Conservation (phyloP, 2,797 vertebrate genomes). For the Gephyroberyx darwinii region DNA sequence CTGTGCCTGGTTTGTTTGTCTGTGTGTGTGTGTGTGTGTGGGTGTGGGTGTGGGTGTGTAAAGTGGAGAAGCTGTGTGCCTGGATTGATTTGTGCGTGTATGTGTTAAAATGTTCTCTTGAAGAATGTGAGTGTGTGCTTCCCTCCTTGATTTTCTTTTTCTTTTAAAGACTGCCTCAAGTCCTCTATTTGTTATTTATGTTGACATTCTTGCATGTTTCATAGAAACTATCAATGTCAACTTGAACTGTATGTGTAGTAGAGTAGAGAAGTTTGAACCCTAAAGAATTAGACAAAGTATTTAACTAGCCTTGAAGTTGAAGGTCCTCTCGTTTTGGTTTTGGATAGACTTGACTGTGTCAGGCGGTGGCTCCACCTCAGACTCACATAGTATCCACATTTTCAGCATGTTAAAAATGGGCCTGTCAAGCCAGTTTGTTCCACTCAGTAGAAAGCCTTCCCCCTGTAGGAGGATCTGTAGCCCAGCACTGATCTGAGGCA, state of each 20-base stretch:
- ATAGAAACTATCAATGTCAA: slow-evolving; percentile 52
- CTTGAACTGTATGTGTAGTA: slow-evolving; percentile 51
- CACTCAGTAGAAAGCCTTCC: slow-evolving; percentile 29
- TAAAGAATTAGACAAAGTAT: slow-evolving; percentile 54
- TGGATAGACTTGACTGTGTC: slow-evolving; percentile 23
- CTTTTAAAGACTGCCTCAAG: slow-evolving; percentile 55
- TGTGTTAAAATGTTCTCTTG: slow-evolving; percentile 46
- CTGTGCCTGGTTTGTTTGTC: slow-evolving; percentile 48
- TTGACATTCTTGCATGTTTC: slow-evolving; percentile 55
- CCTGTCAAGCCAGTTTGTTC: slow-evolving; percentile 43
- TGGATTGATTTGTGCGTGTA: slow-evolving; percentile 40
- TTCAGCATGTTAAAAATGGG: slow-evolving; percentile 53
- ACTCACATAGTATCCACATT: slow-evolving; percentile 54
- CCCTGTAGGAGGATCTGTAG: slow-evolving; percentile 17
- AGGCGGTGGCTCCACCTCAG: slow-evolving; percentile 10
- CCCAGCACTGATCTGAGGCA: slow-evolving; percentile 50
- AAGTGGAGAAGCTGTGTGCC: slow-evolving; percentile 28
- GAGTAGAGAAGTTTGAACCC: slow-evolving; percentile 44
- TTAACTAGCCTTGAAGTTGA: slow-evolving; percentile 51
- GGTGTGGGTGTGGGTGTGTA: slow-evolving; percentile 22
- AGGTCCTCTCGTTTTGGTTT: slow-evolving; percentile 55
- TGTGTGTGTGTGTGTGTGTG: slow-evolving; percentile 34
- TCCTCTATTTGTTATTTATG: slow-evolving; percentile 65
- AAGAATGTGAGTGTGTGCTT: slow-evolving; percentile 42
- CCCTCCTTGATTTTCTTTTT: slow-evolving; percentile 29